Base-by-base conservation (phyloP, 2,113 vertebrate genomes). In the Antechinus flavipes region DNA sequence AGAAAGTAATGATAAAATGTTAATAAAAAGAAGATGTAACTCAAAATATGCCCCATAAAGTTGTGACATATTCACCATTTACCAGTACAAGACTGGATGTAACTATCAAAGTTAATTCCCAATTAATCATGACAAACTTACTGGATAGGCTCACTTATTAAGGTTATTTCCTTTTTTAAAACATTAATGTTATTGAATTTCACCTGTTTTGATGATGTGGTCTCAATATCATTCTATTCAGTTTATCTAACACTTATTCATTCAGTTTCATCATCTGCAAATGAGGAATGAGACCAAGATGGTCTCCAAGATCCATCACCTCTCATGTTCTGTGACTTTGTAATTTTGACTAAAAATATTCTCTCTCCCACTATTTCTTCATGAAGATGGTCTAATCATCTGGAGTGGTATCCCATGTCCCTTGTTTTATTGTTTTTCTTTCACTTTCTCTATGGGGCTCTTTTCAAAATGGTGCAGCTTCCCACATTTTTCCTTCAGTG, bases 91-190 rank as follows among this genome's bases (percentile, higher is more conserved):
- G 7, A 42, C 35, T 84, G 68, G 68, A 23, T 22, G 19, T 84
- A 23, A 84, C n/a, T 42, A 84, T 84, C 19, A n/a, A 76, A 76
- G 30, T 5, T 14, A 6, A 22, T 35, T 76, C 68, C 68, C 26
- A 42, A n/a, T 76, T 42, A 42, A 84, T n/a, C 19, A 92, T 94
- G 26, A 91, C 52, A 97, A 95, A 94, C 54, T 95, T 53, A 2
- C 68, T 42, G 16, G n/a, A n/a, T 42, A 42, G n/a, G 68, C n/a
- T n/a, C n/a, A 42, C n/a, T 22, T 2, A 35, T 84, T 1, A 84
- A 84, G 19, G 68, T 42, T 84, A 84, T 84, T 89, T 95, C 92
- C 94, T 92, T 97, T 97, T 49, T 4, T 58, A 95, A 95, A 94
- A 90, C 22, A 55, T 8, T 76, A 22, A 54, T 23, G 89, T 68